A percentile compares a stretch with the other conserved stretches of the same genome.
Evolutionary conservation across 2,888 invertebrate genomes (phyloP).

Genomic region (Xanthostigma xanthostigma): DNA sequence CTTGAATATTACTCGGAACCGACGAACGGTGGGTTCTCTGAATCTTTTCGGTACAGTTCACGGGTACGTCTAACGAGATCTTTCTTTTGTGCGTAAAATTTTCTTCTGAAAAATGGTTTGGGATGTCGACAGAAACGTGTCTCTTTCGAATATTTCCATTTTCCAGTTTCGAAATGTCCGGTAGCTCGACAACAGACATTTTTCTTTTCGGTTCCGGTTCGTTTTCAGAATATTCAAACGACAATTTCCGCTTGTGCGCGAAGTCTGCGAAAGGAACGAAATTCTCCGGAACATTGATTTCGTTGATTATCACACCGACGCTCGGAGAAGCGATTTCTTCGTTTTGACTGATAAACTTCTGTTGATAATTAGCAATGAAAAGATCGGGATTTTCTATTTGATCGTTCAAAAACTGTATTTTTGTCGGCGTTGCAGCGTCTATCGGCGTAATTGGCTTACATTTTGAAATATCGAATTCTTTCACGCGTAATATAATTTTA

Average conservation of each 20-base stretch:
- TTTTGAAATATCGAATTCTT: too few relatives aligned
- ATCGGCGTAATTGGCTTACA: not conserved
- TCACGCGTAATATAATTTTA: too few relatives aligned
- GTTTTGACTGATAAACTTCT: slow-evolving; percentile 1
- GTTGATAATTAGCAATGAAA: slow-evolving; percentile 4
- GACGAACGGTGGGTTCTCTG: too few relatives aligned
- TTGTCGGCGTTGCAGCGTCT: slow-evolving; percentile 3
- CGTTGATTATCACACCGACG: too few relatives aligned
- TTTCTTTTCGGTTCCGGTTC: too few relatives aligned
- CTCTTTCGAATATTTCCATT: not conserved
- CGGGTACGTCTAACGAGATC: not conserved
- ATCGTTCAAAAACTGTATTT: slow-evolving; percentile 3
- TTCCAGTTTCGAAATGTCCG: not conserved
- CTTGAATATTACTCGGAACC: too few relatives aligned
- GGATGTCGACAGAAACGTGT: not conserved
- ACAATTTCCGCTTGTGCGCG: too few relatives aligned
- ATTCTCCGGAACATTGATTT: too few relatives aligned
- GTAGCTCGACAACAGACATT: too few relatives aligned
- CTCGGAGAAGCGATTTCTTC: too few relatives aligned
- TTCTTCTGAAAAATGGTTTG: not conserved
- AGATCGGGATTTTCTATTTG: slow-evolving; percentile 4
- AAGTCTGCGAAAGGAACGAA: too few relatives aligned
- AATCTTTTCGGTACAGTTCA: not conserved
- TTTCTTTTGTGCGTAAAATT: slow-evolving; percentile 4
- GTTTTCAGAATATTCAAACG: too few relatives aligned